Evolutionary conservation across 2,113 vertebrate species (phyloP).

Genomic region (Brachionichthys hirsutus): DNA sequence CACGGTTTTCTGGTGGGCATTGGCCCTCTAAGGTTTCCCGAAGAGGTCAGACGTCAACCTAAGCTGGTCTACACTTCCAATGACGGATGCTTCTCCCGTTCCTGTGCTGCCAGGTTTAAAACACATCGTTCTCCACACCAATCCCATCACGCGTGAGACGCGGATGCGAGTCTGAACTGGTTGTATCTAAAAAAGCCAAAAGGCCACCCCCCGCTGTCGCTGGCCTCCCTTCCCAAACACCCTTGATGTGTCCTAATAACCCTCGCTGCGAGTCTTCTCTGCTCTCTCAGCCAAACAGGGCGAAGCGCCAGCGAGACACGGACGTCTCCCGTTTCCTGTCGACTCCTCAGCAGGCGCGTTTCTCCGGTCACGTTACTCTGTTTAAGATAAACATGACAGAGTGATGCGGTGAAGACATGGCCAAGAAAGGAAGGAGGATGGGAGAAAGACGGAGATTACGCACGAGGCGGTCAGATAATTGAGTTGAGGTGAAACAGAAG

Average conservation of each 20-base stretch:
- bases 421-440: conserved; percentile 20
- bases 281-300: conserved; percentile 21
- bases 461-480: conserved; percentile 2
- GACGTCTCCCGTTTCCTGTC: conserved; percentile 40
- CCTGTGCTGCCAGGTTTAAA: conserved; percentile 20
- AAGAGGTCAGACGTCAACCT: conserved; percentile 5
- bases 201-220: conserved; percentile 1
- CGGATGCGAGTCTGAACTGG: conserved; percentile 23
- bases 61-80: conserved; percentile 1
- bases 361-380: conserved; percentile 1
- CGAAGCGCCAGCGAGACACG: conserved; percentile 15
- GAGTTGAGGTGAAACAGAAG: conserved; percentile 13
- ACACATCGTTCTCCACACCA: conserved; percentile 22
- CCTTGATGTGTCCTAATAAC: conserved; percentile 4
- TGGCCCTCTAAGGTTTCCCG: not conserved
- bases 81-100: not conserved
- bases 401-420: conserved; percentile 10
- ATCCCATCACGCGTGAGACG: conserved; percentile 23
- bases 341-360: conserved; percentile 18
- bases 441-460: conserved; percentile 8
- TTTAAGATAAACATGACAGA: conserved; percentile 28
- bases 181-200: conserved; percentile 19
- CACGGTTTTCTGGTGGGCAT: not conserved
- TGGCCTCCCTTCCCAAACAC: conserved; percentile 10
- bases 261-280: not conserved